Evolutionary conservation across 2,113 vertebrate genomes (phyloP).

Genomic region (Hydropotes inermis): DNA sequence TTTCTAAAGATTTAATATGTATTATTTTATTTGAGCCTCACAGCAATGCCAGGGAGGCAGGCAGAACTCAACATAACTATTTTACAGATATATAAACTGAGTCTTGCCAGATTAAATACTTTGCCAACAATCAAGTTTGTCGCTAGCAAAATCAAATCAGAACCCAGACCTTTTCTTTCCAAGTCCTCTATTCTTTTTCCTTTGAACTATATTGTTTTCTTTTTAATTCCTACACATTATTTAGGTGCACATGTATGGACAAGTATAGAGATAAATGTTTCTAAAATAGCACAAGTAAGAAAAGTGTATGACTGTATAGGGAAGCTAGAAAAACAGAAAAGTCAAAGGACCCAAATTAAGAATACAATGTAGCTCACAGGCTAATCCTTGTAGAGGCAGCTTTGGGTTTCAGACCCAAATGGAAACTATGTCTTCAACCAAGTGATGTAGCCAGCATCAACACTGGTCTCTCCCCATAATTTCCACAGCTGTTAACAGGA

Average conservation of each 20-base stretch:
- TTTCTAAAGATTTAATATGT: conserved; percentile 19
- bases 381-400: neutral
- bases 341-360: conserved; percentile 37
- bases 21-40: conserved; percentile 37
- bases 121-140: neutral
- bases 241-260: neutral
- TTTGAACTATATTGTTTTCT: neutral
- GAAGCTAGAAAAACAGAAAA: conserved; percentile 16
- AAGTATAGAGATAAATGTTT: conserved; percentile 23
- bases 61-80: neutral
- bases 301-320: neutral
- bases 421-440: conserved; percentile 13
- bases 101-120: conserved; percentile 10
- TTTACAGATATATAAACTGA: neutral
- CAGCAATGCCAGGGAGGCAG: neutral
- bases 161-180: neutral
- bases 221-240: conserved; percentile 3
- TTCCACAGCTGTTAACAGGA: conserved; percentile 26
- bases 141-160: conserved; percentile 30
- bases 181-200: neutral
- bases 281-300: neutral
- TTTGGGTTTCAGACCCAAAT: conserved; percentile 9
- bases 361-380: neutral
- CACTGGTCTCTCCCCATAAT: neutral
- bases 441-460: neutral